phyloP scores from a whole-genome alignment of 2,888 invertebrate species.

The Rotaria macrura region DNA sequence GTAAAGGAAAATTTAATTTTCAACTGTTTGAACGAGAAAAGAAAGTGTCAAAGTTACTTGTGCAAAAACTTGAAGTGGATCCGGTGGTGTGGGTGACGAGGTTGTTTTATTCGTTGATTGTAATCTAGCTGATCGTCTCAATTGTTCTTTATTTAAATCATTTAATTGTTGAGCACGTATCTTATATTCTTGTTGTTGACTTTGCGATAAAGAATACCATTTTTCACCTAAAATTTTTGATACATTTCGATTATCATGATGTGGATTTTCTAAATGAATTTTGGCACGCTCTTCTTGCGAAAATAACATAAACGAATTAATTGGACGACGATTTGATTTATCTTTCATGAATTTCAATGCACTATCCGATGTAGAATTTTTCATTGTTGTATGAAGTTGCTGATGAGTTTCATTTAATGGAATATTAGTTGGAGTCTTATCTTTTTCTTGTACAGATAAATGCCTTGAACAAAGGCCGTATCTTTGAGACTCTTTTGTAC shows the following conservation, averaged over 20 bases:
- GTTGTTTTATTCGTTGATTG: neutral
- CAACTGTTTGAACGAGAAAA: neutral
- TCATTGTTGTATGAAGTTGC: neutral
- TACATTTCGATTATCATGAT: conserved; percentile 95
- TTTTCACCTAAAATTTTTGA: conserved; percentile 96
- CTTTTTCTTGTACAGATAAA: conserved; percentile 23
- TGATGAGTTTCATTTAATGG: too few species aligned
- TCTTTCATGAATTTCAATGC: neutral
- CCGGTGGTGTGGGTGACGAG: neutral
- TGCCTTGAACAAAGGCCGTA: conserved; percentile 32
- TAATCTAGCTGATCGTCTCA: neutral
- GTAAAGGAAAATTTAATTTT: too few species aligned
- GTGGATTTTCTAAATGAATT: conserved; percentile 88
- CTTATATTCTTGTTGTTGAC: conserved; percentile 89
- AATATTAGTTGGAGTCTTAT: neutral
- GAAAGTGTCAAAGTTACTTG: neutral
- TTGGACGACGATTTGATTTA: conserved; percentile 70
- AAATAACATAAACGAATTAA: conserved; percentile 99
- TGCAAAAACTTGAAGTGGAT: neutral
- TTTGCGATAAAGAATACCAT: conserved; percentile 90
- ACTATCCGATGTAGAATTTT: neutral
- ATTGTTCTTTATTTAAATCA: neutral
- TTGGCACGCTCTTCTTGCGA: conserved; percentile 89
- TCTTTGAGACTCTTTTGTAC: conserved; percentile 33
- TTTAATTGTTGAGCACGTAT: conserved; percentile 62